Base-by-base conservation (phyloP, 2,113 vertebrate species). In the Paralichthys olivaceus region DNA sequence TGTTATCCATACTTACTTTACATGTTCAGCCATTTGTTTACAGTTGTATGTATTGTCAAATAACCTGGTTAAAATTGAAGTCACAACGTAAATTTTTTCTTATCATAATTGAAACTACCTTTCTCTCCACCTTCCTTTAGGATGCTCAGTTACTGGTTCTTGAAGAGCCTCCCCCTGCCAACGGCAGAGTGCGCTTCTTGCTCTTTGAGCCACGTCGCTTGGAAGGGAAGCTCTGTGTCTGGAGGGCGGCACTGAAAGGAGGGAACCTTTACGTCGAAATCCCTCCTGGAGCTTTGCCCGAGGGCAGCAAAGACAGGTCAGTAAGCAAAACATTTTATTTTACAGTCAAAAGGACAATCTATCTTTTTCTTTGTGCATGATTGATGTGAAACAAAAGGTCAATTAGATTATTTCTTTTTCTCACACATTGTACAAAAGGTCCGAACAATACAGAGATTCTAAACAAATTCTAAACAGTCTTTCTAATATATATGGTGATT, bases 281-380 rank as follows among this genome's bases (percentile, higher is more conserved):
- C 73, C 96, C 97, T 25, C 94, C 94, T 20, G 97, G 97, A 77
- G 89, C 95, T 71, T 95, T 99, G 92, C 97, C 98, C 2, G 97
- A 99, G 90, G 97, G 98, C 85, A 98, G 97, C 95, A 99, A 98
- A 88, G 97, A 99, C 92, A 96, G 98, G 98, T 98, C 60, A 69
- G 93, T 32, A 4, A 4, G n/a, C n/a, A 29, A 26, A 62, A 47
- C 13, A 4, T 14, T 37, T 28, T n/a, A 23, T 11, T 43, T 40
- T 7, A 5, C 0, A 0, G 45, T 34, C n/a, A n/a, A 32, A 25
- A 49, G 5, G 12, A 28, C 70, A 23, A 54, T 4, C 0, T n/a
- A 9, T 22, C 3, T 25, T 1, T 59, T 28, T 53, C 1, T 19
- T 54, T 57, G 0, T 26, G 47, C n/a, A 57, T 37, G 1, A 17